A percentile compares a stretch with the other conserved stretches of the same genome.
phyloP scores from a whole-genome alignment of 1,140 invertebrate genomes.

The Lamellibrachia luymesi region DNA sequence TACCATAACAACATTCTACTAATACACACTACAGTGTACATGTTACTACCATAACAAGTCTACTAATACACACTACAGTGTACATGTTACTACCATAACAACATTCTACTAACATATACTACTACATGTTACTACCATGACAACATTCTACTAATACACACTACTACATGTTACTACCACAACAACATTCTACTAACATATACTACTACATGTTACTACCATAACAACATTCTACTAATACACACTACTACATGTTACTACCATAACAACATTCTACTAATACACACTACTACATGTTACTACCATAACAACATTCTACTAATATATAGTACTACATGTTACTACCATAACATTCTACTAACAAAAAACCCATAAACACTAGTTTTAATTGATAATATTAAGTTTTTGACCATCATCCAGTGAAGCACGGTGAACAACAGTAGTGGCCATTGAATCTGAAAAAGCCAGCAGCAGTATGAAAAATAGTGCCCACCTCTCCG shows the following conservation, averaged over 20 bases:
- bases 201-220: not conserved
- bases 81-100: not conserved
- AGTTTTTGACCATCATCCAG: not conserved
- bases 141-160: not conserved
- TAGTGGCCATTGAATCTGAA: not conserved
- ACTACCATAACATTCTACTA: not conserved
- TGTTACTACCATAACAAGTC: not conserved
- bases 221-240: not conserved
- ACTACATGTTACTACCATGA: not conserved
- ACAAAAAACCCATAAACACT: not conserved
- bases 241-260: not conserved
- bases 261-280: not conserved
- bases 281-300: not conserved
- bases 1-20: not conserved
- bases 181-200: not conserved
- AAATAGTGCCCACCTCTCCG: slow-evolving; percentile 62
- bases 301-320: not conserved
- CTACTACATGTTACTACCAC: not conserved
- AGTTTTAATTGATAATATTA: not conserved
- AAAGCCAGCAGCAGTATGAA: not conserved
- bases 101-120: not conserved
- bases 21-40: not conserved
- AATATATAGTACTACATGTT: not conserved
- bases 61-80: not conserved
- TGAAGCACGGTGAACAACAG: not conserved